Base-by-base conservation (phyloP, 2,888 invertebrate genomes). In the Leucophenga maculata region DNA sequence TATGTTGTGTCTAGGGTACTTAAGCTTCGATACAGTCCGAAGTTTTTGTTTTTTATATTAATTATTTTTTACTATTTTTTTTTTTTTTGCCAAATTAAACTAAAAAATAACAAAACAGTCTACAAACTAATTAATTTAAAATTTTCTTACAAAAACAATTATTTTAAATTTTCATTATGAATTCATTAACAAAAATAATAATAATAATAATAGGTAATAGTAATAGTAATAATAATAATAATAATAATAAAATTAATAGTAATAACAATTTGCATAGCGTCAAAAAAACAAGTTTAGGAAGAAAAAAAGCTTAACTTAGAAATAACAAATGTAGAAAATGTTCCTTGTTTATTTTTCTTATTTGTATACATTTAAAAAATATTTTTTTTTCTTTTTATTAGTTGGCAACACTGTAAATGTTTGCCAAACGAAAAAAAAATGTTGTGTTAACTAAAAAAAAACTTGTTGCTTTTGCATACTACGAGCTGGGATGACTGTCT, bases 281-380 rank as follows among this genome's bases (percentile, higher is more conserved):
- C n/a, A 50, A 14, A 46, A n/a, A 46, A 14, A 14, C 46, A 46
- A 46, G 46, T 46, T 13, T 16, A 50, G 50, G 4, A 50, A 50
- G 18, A 16, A 39, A 50, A 18, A 18, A 50, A 50, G 18, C 50
- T 50, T 50, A 50, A 18, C 50, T n/a, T 18, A 50, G 6, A 55
- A 14, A 55, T 18, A 20, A 22, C 55, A 22, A 18, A 55, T 55
- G 55, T 22, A 55, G 11, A 22, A 55, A 26, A 59, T 32, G 14
- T 32, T 31, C 32, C 6, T 70, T 57, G 16, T 59, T 44, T 54
- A 31, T 32, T 26, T 26, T 32, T 62, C 72, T 70, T 72, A 31
- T 71, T 11, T 69, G 68, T 20, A 65, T 55, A 57, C 2, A 14
- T 68, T 69, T 74, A 69, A 72, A 72, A 72, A 68, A 1, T 57